Conservation (phyloP, 2,888 invertebrate genomes). For the Polydrusus pterygomalis region DNA sequence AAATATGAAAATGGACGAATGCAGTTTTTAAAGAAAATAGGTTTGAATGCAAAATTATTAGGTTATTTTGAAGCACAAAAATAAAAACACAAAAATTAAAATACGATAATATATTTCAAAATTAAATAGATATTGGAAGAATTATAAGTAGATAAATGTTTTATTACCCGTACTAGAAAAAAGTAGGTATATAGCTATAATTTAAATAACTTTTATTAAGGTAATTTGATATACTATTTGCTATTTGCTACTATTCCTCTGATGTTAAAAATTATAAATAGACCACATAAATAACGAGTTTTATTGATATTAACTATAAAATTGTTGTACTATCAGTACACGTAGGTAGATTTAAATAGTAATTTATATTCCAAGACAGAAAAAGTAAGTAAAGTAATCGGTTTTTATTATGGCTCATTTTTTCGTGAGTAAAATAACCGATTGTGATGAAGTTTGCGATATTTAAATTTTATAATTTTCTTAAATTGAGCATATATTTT, state of each 20-base stretch:
- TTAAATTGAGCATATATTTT: background rate
- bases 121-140: too few species aligned
- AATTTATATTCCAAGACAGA: conserved; percentile 25
- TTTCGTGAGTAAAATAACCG: conserved; percentile 20
- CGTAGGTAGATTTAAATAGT: conserved; percentile 8
- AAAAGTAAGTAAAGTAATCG: conserved; percentile 28
- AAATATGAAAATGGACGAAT: too few species aligned
- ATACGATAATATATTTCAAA: too few species aligned
- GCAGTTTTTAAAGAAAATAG: too few species aligned
- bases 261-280: background rate
- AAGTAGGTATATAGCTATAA: background rate
- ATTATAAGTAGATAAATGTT: background rate
- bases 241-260: background rate
- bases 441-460: conserved; percentile 14
- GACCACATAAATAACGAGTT: background rate
- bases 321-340: background rate
- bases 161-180: background rate
- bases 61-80: too few species aligned
- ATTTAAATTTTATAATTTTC: conserved; percentile 7
- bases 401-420: conserved; percentile 28
- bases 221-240: background rate
- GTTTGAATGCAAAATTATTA: too few species aligned
- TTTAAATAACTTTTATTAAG: conserved; percentile 1
- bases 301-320: background rate
- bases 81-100: too few species aligned